Base-by-base conservation (phyloP, 2,113 vertebrate species). In the Planiliza haematocheilus region DNA sequence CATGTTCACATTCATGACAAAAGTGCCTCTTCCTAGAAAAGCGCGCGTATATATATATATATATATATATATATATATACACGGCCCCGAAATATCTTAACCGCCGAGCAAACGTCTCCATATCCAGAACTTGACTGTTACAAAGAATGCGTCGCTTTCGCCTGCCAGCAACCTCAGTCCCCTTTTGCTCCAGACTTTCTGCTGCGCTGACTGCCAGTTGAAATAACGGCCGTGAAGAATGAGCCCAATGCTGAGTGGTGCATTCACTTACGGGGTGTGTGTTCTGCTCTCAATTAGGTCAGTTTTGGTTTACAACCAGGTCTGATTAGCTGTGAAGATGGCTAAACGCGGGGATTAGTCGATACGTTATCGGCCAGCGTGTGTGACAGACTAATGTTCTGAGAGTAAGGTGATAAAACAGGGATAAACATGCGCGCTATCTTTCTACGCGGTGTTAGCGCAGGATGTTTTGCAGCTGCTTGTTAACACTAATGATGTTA, bases 81-180 rank as follows among this genome's bases (percentile, higher is more conserved):
- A 74, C 70, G 52, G 48, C 59, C 85, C 75, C 18, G 80, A 90
- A 91, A 89, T 88, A 86, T 91, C 83, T 46, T 75, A 84, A 93
- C 91, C 90, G 4, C 90, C 48, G 70, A 89, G 86, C 85, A 90
- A 91, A 86, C 86, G 82, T 89, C 83, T 88, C 86, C 79, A 79
- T 81, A 88, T 91, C 84, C 91, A 90, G 72, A 88, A 79, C 60
- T 84, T 69, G 51, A 82, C 85, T 90, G 79, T 87, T 87, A 89
- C 77, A 79, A 91, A 90, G 88, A 93, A 93, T 92, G 90, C 87
- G 64, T 89, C 60, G 63, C 78, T 68, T 55, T 64, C 49, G 72
- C 59, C 75, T 90, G 91, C 90, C 93, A 93, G 84, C 53, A 88
- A 89, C 90, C 90, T 93, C 87, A 90, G 77, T 70, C 50, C 78